phyloP scores from a whole-genome alignment of 2,797 vertebrate species.

The Takifugu rubripes region DNA sequence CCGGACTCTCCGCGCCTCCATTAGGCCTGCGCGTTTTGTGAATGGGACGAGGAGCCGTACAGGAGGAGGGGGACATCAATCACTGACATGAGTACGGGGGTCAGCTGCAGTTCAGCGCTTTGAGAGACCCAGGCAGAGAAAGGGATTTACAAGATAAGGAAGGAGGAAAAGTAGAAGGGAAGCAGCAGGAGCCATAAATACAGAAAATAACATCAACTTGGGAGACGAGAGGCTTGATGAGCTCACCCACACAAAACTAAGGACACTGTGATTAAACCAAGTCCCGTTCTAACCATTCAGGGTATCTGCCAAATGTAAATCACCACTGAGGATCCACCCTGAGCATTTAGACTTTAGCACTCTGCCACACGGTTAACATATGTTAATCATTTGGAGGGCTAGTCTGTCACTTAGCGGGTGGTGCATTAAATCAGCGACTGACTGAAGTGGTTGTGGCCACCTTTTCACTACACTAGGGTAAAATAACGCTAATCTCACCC shows the following conservation, averaged over 20 bases:
- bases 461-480: too few relatives aligned
- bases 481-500: too few relatives aligned
- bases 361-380: too few relatives aligned
- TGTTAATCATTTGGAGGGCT: too few relatives aligned
- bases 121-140: constrained; percentile 33
- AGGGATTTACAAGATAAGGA: constrained; percentile 24
- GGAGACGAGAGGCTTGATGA: constrained; percentile 22
- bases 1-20: constrained; percentile 23
- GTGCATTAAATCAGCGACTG: too few relatives aligned
- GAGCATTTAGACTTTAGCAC: too few relatives aligned
- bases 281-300: too few relatives aligned
- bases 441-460: too few relatives aligned
- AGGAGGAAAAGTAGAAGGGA: constrained; percentile 13
- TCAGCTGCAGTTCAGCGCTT: constrained; percentile 67
- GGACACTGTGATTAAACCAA: not conserved
- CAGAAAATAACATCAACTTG: constrained; percentile 14
- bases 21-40: constrained; percentile 23
- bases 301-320: too few relatives aligned
- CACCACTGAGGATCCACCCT: too few relatives aligned
- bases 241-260: constrained; percentile 6
- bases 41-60: constrained; percentile 54
- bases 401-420: too few relatives aligned
- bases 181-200: constrained; percentile 19
- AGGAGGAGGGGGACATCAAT: constrained; percentile 60
- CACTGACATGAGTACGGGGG: constrained; percentile 57